Evolutionary conservation across 2,113 vertebrate genomes (phyloP).

Genomic region (Natator depressus): DNA sequence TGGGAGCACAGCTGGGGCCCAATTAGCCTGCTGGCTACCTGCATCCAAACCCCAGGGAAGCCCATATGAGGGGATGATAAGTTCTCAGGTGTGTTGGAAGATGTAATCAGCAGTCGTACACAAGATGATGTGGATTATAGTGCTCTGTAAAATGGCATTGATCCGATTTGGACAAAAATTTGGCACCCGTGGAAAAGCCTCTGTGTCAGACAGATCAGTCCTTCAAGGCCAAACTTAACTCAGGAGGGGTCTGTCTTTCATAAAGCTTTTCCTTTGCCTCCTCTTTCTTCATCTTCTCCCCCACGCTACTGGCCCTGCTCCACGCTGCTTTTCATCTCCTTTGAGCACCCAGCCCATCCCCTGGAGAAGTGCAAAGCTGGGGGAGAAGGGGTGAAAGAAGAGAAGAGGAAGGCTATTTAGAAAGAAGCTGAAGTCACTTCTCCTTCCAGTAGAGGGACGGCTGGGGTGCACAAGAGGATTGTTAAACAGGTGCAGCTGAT

Average conservation of each 20-base stretch:
- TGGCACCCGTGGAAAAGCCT: neutral
- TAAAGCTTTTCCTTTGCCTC: neutral
- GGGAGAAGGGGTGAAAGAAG: neutral
- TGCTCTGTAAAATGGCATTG: neutral
- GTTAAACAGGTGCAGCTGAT: neutral
- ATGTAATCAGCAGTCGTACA: neutral
- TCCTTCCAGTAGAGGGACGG: neutral
- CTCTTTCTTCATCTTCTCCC: neutral
- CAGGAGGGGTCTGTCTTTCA: neutral
- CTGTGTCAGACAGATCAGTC: neutral
- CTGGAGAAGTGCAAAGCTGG: neutral
- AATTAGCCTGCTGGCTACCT: neutral
- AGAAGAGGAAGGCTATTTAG: neutral
- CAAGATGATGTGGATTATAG: neutral
- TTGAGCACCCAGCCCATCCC: neutral
- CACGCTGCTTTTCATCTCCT: neutral
- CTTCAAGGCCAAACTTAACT: too few species aligned
- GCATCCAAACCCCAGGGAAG: neutral
- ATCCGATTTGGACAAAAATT: neutral
- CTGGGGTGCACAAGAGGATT: neutral
- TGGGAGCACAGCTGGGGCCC: too few species aligned
- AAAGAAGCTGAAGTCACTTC: neutral
- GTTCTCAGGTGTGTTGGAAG: neutral
- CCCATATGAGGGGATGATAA: neutral
- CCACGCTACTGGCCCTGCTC: neutral